Percentiles rank a stretch among this genome's conserved stretches.
These are phyloP conservation scores for Bibio marci DNA, from an alignment of 2,888 invertebrate species.

Conservation along the genomic window DNA sequence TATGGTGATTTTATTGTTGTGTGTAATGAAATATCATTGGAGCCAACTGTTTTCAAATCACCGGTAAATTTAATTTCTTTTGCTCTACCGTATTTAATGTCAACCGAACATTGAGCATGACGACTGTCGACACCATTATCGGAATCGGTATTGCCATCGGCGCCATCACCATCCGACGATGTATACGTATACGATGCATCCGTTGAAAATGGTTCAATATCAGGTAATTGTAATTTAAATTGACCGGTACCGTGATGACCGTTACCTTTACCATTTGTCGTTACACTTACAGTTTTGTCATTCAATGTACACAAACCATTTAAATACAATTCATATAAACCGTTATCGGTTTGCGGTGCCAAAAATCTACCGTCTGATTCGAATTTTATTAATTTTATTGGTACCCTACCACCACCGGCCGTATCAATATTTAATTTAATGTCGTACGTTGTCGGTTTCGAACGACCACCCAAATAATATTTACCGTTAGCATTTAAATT, in stretches of 20 bases:
- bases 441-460: constrained; percentile 32
- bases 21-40: constrained; percentile 29
- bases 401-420: constrained; percentile 40
- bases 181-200: constrained; percentile 18
- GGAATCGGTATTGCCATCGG: constrained; percentile 15
- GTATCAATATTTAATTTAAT: constrained; percentile 31
- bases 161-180: too few species aligned
- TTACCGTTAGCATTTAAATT: constrained; percentile 30
- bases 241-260: constrained; percentile 16
- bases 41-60: constrained; percentile 18
- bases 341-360: constrained; percentile 16
- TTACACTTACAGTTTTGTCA: not conserved
- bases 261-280: constrained; percentile 14
- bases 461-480: constrained; percentile 21
- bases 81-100: constrained; percentile 21
- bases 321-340: constrained; percentile 12
- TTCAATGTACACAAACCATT: constrained; percentile 13
- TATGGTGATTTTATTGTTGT: constrained; percentile 30
- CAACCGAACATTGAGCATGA: constrained; percentile 12
- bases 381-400: constrained; percentile 37
- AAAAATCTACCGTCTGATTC: constrained; percentile 24
- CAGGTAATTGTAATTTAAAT: constrained; percentile 8
- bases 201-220: constrained; percentile 15
- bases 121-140: constrained; percentile 14
- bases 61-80: constrained; percentile 27